Conservation (phyloP, 2,888 invertebrate species). For the Sturmia bella region DNA sequence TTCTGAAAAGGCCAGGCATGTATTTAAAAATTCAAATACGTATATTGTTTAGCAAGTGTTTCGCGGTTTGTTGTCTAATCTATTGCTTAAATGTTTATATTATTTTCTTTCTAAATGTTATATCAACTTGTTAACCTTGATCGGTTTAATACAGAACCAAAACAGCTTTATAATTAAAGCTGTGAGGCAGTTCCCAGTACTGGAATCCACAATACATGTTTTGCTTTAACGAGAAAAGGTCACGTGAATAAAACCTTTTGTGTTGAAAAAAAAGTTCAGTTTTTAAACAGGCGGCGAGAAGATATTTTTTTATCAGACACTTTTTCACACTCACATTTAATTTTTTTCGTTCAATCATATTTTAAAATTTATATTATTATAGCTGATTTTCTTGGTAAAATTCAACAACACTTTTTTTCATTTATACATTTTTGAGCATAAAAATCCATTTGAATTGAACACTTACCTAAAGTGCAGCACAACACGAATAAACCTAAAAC, state of each 20-base stretch:
- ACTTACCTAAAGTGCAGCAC: conserved; percentile 80
- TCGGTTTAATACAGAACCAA: conserved; percentile 17
- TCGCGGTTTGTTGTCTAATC: not conserved
- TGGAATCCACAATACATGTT: too few relatives aligned
- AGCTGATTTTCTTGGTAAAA: not conserved
- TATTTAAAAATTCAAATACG: not conserved
- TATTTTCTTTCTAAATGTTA: conserved; percentile 35
- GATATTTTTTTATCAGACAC: not conserved
- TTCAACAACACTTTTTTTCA: conserved; percentile 40
- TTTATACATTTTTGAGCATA: conserved; percentile 4
- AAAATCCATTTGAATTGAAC: not conserved
- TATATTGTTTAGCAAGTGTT: not conserved
- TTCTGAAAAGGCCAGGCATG: not conserved
- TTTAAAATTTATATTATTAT: not conserved
- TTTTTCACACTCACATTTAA: conserved; percentile 29
- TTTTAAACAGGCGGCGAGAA: too few relatives aligned
- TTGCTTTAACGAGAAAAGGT: not conserved
- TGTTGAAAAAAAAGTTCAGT: not conserved
- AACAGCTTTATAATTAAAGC: conserved; percentile 36
- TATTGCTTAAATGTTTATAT: conserved; percentile 22
- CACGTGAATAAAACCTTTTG: conserved; percentile 28
- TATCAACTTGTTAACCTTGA: conserved; percentile 70
- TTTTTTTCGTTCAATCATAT: not conserved
- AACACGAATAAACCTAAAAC: conserved; percentile 79
- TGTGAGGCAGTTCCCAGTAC: conserved; percentile 28